Evolutionary conservation across 2,113 vertebrate genomes (phyloP).

Genomic region (Pelecanus crispus): DNA sequence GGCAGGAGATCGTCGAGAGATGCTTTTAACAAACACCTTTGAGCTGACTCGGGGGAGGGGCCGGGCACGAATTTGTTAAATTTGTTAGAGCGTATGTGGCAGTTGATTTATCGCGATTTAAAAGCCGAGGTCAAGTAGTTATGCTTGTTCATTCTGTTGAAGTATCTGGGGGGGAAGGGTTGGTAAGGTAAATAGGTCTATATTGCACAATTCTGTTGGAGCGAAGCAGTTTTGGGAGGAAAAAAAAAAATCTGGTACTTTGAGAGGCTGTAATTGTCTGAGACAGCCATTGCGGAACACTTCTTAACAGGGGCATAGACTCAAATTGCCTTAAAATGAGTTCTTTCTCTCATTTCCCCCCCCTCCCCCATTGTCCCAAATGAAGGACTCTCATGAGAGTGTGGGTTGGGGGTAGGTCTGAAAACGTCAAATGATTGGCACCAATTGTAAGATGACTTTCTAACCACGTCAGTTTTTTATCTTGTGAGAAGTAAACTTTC

Average conservation of each 20-base stretch:
- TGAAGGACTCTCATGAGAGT: conserved; percentile 40
- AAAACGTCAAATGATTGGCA: conserved; percentile 63
- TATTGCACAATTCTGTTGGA: conserved; percentile 39
- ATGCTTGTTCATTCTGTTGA: neutral
- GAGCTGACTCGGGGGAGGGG: neutral
- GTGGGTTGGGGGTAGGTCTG: conserved; percentile 50
- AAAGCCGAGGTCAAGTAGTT: conserved; percentile 1
- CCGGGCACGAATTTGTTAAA: conserved; percentile 17
- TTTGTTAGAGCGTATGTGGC: neutral
- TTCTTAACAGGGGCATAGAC: neutral
- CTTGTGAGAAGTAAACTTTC: conserved; percentile 62
- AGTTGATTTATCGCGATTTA: conserved; percentile 16
- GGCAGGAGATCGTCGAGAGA: neutral
- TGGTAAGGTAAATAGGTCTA: conserved; percentile 49
- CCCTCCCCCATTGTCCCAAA: conserved; percentile 51
- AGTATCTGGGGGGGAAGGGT: neutral
- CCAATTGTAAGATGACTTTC: conserved; percentile 58
- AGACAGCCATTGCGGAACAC: conserved; percentile 24
- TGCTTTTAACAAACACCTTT: conserved; percentile 42
- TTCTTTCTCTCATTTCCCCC: neutral
- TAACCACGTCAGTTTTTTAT: conserved; percentile 61
- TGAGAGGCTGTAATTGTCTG: conserved; percentile 33
- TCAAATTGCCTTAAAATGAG: conserved; percentile 24
- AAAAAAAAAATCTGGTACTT: neutral
- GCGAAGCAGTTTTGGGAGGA: neutral